Evolutionary conservation across 2,888 invertebrate species (phyloP).

Genomic region (Gerris lacustris): DNA sequence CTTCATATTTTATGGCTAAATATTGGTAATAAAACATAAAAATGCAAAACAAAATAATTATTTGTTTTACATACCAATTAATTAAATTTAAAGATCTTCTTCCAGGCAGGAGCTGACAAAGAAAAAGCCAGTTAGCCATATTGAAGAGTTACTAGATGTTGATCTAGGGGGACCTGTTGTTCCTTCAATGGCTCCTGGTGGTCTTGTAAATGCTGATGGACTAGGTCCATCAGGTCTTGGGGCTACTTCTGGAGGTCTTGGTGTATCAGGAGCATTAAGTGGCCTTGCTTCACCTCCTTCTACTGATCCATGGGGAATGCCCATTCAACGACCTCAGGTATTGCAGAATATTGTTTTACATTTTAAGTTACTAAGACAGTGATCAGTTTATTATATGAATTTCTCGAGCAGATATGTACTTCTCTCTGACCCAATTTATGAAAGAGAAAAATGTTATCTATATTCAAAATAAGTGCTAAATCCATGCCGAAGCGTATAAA

Average conservation of each 20-base stretch:
- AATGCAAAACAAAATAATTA: no score
- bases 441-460: no score
- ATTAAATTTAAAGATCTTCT: no score
- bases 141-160: slow-evolving; percentile 73
- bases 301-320: slow-evolving; percentile 64
- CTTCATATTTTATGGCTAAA: no score
- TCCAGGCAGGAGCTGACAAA: neutral
- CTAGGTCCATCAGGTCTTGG: slow-evolving; percentile 34
- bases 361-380: no score
- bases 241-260: slow-evolving; percentile 30
- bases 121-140: slow-evolving; percentile 44
- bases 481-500: no score
- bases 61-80: no score
- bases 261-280: slow-evolving; percentile 40
- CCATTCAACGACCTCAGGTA: slow-evolving; percentile 48
- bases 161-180: slow-evolving; percentile 44
- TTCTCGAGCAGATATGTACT: neutral
- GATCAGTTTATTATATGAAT: no score
- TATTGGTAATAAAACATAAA: no score
- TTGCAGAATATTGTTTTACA: neutral
- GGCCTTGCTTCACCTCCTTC: slow-evolving; percentile 37
- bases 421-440: neutral
- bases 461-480: no score
- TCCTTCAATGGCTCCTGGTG: slow-evolving; percentile 23
- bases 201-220: slow-evolving; percentile 40